Conservation (phyloP, 1,140 invertebrate species). For the Drosophila tropicalis region DNA sequence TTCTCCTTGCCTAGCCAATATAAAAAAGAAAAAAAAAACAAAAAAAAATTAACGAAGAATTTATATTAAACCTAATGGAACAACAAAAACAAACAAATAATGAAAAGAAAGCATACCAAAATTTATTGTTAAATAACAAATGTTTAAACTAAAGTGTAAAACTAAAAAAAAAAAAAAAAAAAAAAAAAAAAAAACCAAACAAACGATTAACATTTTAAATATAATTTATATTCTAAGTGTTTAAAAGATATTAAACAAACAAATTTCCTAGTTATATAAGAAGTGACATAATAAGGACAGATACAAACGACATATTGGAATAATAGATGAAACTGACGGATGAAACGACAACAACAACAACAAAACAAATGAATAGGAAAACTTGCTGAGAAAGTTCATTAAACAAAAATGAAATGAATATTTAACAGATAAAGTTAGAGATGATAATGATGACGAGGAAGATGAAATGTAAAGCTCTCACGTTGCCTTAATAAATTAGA, state of each 20-base stretch:
- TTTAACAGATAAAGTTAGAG: neutral
- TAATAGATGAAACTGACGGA: no score
- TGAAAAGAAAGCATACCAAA: slow-evolving; percentile 26
- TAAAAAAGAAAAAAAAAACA: slow-evolving; percentile 13
- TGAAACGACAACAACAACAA: neutral
- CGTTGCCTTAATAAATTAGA: slow-evolving; percentile 83
- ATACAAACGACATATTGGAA: no score
- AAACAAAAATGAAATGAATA: slow-evolving; percentile 5
- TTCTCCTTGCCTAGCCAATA: slow-evolving; percentile 69
- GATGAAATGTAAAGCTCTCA: slow-evolving; percentile 78
- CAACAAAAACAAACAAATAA: slow-evolving; percentile 28
- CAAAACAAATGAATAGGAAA: neutral
- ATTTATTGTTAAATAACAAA: slow-evolving; percentile 16
- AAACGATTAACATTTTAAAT: slow-evolving; percentile 30
- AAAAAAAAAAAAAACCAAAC: neutral
- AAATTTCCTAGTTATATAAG: slow-evolving; percentile 48
- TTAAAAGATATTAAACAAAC: slow-evolving; percentile 35
- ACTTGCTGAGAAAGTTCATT: slow-evolving; percentile 7
- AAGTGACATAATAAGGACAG: slow-evolving; percentile 16
- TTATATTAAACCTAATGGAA: slow-evolving; percentile 46
- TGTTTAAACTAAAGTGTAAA: slow-evolving; percentile 33
- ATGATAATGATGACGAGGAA: slow-evolving; percentile 44
- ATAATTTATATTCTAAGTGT: slow-evolving; percentile 43
- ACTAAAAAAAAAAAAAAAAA: neutral
- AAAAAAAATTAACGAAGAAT: slow-evolving; percentile 65